Evolutionary conservation across 1,140 invertebrate species (phyloP).

Genomic region (Orchesella cincta): DNA sequence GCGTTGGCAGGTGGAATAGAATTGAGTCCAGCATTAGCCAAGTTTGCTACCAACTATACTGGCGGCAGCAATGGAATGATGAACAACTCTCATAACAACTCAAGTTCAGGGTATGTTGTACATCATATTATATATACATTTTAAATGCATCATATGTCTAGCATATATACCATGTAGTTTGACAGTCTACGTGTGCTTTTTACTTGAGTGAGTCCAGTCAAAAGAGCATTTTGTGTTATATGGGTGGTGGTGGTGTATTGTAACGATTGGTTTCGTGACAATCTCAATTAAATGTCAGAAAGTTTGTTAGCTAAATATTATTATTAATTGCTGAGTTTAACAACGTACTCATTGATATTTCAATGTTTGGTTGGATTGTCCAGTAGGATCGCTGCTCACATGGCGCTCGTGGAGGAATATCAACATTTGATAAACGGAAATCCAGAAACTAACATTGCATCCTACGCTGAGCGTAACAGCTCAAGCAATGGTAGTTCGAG

Average conservation of each 20-base stretch:
- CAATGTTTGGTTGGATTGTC: background rate
- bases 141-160: no score
- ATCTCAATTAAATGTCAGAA: no score
- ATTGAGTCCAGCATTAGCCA: conserved; percentile 14
- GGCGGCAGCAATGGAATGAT: conserved; percentile 23
- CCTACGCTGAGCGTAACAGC: conserved; percentile 35
- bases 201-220: no score
- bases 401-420: conserved; percentile 2
- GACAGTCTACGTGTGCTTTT: no score
- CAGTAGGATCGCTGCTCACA: conserved; percentile 24
- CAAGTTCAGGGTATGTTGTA: background rate
- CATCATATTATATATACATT: no score
- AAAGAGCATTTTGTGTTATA: no score
- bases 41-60: conserved; percentile 23
- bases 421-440: conserved; percentile 21
- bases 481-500: conserved; percentile 45
- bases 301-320: no score
- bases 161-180: no score
- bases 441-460: conserved; percentile 20
- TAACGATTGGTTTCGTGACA: no score
- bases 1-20: background rate
- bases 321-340: no score
- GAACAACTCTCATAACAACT: conserved; percentile 19
- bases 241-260: no score
- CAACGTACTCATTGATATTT: no score